phyloP scores from a whole-genome alignment of 2,888 invertebrate species.

The Habroteleia sp. region DNA sequence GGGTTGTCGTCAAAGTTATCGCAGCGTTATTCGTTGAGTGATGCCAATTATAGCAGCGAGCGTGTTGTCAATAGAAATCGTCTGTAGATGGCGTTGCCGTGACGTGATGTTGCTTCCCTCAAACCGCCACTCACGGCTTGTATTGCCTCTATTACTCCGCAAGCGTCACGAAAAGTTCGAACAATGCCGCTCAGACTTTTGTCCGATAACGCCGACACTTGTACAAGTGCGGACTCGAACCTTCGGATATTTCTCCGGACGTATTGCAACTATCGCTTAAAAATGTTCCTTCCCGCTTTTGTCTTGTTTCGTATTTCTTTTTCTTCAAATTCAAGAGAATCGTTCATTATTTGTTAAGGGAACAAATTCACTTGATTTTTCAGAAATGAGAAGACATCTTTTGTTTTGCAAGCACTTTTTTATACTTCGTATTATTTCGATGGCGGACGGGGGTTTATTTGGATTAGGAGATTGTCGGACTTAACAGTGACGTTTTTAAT shows the following conservation, averaged over 20 bases:
- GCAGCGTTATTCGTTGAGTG: slow-evolving; percentile 64
- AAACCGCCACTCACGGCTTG: background rate
- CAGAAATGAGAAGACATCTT: background rate
- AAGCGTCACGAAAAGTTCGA: slow-evolving; percentile 46
- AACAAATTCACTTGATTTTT: too few species aligned
- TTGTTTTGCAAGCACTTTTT: slow-evolving; percentile 1
- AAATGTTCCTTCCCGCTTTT: slow-evolving; percentile 27
- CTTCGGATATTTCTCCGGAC: slow-evolving; percentile 35
- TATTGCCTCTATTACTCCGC: slow-evolving; percentile 14
- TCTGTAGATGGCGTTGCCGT: slow-evolving; percentile 67
- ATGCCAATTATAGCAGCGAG: slow-evolving; percentile 73
- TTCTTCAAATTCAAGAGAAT: too few species aligned
- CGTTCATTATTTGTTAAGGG: too few species aligned
- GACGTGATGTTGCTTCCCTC: slow-evolving; percentile 1
- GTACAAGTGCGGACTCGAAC: slow-evolving; percentile 2
- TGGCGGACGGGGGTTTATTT: background rate
- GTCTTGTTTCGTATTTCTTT: too few species aligned
- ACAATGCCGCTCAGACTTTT: slow-evolving; percentile 64
- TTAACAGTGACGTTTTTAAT: slow-evolving; percentile 2
- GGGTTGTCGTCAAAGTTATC: slow-evolving; percentile 73
- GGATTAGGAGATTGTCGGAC: background rate
- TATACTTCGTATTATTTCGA: slow-evolving; percentile 6
- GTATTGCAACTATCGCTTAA: slow-evolving; percentile 28
- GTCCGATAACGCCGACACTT: slow-evolving; percentile 32
- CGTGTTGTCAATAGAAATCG: slow-evolving; percentile 74